Evolutionary conservation across 2,113 vertebrate genomes (phyloP).

Genomic region (Phyllostomus hastatus): DNA sequence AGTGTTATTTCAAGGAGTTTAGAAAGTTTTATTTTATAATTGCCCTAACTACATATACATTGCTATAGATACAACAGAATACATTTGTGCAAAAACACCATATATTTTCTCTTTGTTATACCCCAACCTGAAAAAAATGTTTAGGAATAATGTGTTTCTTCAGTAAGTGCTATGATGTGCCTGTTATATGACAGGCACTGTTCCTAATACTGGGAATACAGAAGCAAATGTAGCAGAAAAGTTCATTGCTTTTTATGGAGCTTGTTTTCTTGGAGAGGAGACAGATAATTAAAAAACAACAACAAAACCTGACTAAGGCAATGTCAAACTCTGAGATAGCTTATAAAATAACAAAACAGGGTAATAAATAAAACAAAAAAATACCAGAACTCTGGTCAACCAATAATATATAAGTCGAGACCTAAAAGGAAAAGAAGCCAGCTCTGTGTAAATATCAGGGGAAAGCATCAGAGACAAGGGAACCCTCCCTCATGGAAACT

Average conservation of each 20-base stretch:
- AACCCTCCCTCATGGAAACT: not conserved
- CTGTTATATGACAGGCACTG: not conserved
- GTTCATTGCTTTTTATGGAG: not conserved
- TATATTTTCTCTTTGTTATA: not conserved
- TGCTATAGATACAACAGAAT: not conserved
- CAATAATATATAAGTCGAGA: not conserved
- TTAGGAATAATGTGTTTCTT: not conserved
- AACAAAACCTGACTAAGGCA: not conserved
- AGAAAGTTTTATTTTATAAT: conserved; percentile 2
- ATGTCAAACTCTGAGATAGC: not conserved
- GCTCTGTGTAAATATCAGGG: not conserved
- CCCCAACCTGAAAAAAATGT: not conserved
- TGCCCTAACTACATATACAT: not conserved
- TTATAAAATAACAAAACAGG: not conserved
- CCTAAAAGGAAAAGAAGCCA: not conserved
- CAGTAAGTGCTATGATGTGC: not conserved
- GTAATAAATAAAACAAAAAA: not conserved
- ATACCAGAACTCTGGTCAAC: not conserved
- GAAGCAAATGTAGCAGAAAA: not conserved
- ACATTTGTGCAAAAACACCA: not conserved
- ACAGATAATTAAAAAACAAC: not conserved
- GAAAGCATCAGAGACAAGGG: not conserved
- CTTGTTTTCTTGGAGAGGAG: not conserved
- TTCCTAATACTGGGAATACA: not conserved
- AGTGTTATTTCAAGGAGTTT: not conserved